Conservation (phyloP, 1,140 invertebrate species). For the Ips typographus region DNA sequence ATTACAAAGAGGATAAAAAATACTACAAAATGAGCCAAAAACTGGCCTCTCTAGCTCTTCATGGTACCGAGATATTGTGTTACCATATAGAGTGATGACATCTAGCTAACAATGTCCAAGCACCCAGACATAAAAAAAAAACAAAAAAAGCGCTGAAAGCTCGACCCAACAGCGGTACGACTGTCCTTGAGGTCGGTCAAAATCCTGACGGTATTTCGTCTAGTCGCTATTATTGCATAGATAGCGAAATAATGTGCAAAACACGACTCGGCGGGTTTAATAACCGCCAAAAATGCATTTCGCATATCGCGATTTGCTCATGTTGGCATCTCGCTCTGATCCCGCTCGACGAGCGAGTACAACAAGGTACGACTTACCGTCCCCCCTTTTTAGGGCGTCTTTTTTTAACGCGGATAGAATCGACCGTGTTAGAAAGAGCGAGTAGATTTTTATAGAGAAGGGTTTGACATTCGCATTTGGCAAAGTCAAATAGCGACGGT, state of each 20-base stretch:
- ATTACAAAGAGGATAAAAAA: too few species aligned
- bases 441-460: conserved; percentile 35
- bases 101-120: too few species aligned
- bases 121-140: too few species aligned
- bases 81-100: too few species aligned
- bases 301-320: conserved; percentile 13
- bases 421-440: conserved; percentile 24
- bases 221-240: conserved; percentile 36
- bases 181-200: conserved; percentile 27
- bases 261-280: conserved; percentile 29
- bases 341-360: conserved; percentile 2
- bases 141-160: background rate
- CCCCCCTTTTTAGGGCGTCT: conserved; percentile 4
- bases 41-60: too few species aligned
- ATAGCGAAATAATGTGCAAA: conserved; percentile 34
- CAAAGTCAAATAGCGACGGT: conserved; percentile 41
- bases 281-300: conserved; percentile 42
- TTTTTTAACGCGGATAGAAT: conserved; percentile 29
- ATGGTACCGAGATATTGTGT: too few species aligned
- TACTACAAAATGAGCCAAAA: too few species aligned
- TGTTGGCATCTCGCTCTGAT: background rate
- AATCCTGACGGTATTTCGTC: conserved; percentile 30
- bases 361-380: background rate
- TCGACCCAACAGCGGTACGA: conserved; percentile 10
- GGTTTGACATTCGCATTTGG: conserved; percentile 41